Percentiles rank a stretch among this genome's conserved stretches.
phyloP scores from a whole-genome alignment of 2,888 invertebrate species.

The Clitarchus hookeri region DNA sequence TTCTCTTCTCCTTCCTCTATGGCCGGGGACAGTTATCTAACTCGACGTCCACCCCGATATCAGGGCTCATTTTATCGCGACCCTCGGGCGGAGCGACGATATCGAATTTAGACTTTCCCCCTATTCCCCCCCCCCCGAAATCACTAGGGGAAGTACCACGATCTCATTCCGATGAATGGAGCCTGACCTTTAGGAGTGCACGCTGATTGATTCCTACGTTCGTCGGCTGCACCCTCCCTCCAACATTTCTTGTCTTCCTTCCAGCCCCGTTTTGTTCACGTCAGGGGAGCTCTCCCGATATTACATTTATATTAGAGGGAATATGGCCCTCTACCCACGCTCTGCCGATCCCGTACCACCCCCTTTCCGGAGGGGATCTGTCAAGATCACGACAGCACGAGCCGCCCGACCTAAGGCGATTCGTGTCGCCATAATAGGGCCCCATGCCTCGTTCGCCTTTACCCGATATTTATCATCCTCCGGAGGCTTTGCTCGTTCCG shows the following conservation, averaged over 20 bases:
- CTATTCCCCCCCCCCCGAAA: not conserved
- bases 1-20: not conserved
- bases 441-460: not conserved
- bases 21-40: not conserved
- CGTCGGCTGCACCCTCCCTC: not conserved
- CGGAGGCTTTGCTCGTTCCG: no score
- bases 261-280: not conserved
- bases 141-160: not conserved
- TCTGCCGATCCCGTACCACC: not conserved
- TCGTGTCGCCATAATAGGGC: not conserved
- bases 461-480: no score
- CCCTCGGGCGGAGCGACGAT: not conserved
- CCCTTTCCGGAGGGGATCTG: not conserved
- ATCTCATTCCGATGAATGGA: not conserved
- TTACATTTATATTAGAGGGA: constrained; percentile 14
- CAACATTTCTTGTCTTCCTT: no score
- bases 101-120: not conserved
- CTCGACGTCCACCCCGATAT: not conserved
- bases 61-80: not conserved
- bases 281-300: not conserved
- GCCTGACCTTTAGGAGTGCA: not conserved
- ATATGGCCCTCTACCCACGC: not conserved
- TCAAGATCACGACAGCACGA: not conserved
- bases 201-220: not conserved
- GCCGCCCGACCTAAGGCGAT: not conserved